phyloP scores from a whole-genome alignment of 1,140 invertebrate genomes.

The Drosophila kikkawai region DNA sequence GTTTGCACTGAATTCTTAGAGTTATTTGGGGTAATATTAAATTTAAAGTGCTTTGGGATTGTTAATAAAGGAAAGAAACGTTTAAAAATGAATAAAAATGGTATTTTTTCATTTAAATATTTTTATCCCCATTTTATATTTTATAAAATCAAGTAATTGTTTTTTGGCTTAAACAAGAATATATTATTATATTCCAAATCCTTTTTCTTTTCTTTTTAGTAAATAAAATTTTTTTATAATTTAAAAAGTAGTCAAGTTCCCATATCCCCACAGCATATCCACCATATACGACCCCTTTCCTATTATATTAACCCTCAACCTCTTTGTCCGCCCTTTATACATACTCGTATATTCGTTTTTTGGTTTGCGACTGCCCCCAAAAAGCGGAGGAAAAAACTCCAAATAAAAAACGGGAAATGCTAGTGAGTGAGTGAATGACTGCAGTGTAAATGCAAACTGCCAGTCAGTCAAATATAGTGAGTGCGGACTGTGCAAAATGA shows the following conservation, averaged over 20 bases:
- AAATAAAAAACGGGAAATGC: slow-evolving; percentile 50
- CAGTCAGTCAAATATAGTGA: slow-evolving; percentile 59
- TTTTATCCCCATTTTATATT: not conserved
- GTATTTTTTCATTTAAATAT: not conserved
- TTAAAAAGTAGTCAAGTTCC: not conserved
- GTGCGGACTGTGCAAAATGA: slow-evolving; percentile 25
- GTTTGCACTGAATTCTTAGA: not conserved
- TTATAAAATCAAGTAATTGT: too few species aligned
- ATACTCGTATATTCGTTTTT: slow-evolving; percentile 55
- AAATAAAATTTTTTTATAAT: not conserved
- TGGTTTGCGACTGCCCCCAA: slow-evolving; percentile 58
- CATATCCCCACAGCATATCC: not conserved
- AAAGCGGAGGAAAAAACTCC: slow-evolving; percentile 11
- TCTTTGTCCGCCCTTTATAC: slow-evolving; percentile 26
- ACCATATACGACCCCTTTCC: not conserved
- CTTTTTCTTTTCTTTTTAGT: not conserved
- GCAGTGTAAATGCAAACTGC: slow-evolving; percentile 74
- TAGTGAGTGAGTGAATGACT: slow-evolving; percentile 71
- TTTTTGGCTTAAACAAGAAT: too few species aligned
- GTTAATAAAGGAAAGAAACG: not conserved
- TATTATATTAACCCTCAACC: slow-evolving; percentile 26
- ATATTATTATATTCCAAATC: too few species aligned
- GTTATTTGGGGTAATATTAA: not conserved
- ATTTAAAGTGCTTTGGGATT: not conserved
- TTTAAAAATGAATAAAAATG: not conserved